phyloP scores from a whole-genome alignment of 2,888 invertebrate species.

The Leptinotarsa tumamoca region DNA sequence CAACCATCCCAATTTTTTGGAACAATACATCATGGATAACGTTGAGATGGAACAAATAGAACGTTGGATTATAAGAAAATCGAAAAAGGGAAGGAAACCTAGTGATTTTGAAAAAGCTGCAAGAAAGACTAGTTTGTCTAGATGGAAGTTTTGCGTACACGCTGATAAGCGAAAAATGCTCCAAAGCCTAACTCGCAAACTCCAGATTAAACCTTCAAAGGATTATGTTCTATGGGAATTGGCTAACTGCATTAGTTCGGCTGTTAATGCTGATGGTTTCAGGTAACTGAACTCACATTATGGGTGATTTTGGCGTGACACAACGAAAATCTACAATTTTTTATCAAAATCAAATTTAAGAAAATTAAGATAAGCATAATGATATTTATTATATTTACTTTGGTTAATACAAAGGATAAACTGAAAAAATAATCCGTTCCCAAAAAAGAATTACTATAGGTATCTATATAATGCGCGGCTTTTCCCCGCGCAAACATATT shows the following conservation, averaged over 20 bases:
- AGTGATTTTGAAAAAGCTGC: constrained; percentile 48
- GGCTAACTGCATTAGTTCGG: constrained; percentile 74
- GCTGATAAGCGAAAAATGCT: constrained; percentile 76
- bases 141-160: constrained; percentile 73
- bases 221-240: constrained; percentile 76
- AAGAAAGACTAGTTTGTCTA: constrained; percentile 70
- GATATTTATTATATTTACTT: too few relatives aligned
- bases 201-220: constrained; percentile 73
- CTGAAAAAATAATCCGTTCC: too few relatives aligned
- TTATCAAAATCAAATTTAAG: too few relatives aligned
- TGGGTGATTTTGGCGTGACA: too few relatives aligned
- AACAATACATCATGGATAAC: constrained; percentile 73
- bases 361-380: too few relatives aligned
- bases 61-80: constrained; percentile 74
- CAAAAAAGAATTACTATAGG: too few relatives aligned
- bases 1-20: constrained; percentile 75
- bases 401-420: too few relatives aligned
- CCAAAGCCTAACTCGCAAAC: constrained; percentile 72
- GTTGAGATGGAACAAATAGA: constrained; percentile 75
- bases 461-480: too few relatives aligned
- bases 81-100: constrained; percentile 68
- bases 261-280: constrained; percentile 77
- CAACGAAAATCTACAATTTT: too few relatives aligned
- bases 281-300: constrained; percentile 50
- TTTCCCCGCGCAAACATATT: too few relatives aligned